Evolutionary conservation across 2,888 invertebrate species (phyloP).

Genomic region (Celastrina argiolus): DNA sequence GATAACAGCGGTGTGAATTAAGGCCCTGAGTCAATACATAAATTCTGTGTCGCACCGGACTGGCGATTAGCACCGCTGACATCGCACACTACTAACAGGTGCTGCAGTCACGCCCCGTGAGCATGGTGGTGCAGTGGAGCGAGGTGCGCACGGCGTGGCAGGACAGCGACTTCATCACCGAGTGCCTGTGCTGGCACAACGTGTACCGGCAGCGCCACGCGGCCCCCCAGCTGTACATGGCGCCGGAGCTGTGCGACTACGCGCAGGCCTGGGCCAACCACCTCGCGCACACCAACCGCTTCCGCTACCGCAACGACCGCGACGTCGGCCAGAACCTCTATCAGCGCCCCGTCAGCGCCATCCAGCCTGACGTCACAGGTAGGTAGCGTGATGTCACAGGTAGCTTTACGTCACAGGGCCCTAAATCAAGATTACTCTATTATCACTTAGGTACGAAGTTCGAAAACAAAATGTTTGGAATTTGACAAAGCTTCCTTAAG

Average conservation of each 20-base stretch:
- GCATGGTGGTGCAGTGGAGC: constrained; percentile 83
- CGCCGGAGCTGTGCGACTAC: constrained; percentile 86
- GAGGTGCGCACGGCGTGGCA: constrained; percentile 86
- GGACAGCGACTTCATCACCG: constrained; percentile 89
- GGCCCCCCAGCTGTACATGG: constrained; percentile 84
- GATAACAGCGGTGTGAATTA: too few species aligned
- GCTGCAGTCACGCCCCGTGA: constrained; percentile 81
- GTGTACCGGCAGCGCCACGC: constrained; percentile 87
- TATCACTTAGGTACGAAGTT: too few species aligned
- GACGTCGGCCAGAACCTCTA: constrained; percentile 89
- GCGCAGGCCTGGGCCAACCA: constrained; percentile 94
- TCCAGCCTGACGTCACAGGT: constrained; percentile 84
- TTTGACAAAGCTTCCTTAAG: too few species aligned
- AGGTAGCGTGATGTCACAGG: too few species aligned
- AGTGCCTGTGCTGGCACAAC: constrained; percentile 90
- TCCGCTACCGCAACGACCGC: constrained; percentile 86
- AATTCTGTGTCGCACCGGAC: too few species aligned
- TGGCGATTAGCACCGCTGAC: too few species aligned
- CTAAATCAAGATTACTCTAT: too few species aligned
- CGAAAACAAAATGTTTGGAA: too few species aligned
- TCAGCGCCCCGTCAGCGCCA: constrained; percentile 82
- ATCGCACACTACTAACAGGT: too few species aligned
- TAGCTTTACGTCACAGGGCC: too few species aligned
- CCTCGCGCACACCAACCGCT: constrained; percentile 87
- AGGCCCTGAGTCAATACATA: too few species aligned